These are phyloP conservation scores for Calcarius lapponicus DNA, from an alignment of 2,797 vertebrate species.

Conservation along the genomic window DNA sequence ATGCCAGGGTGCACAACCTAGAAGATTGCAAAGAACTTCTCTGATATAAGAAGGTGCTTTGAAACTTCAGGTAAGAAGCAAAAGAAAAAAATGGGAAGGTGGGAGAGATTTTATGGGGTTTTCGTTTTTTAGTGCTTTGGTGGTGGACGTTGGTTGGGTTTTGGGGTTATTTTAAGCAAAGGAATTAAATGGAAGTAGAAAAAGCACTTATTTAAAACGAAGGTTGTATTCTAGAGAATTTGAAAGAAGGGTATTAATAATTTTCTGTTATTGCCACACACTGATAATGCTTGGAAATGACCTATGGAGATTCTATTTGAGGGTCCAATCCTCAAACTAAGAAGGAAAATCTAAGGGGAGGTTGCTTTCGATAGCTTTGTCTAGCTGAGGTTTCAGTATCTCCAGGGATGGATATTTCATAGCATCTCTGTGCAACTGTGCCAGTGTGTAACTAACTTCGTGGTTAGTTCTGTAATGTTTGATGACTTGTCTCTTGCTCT, in stretches of 20 bases:
- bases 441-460: background rate
- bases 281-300: background rate
- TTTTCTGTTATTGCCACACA: background rate
- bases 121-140: fast-evolving
- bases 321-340: background rate
- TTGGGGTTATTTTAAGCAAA: background rate
- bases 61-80: background rate
- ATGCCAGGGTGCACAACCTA: background rate
- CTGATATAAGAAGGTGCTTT: background rate
- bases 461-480: background rate
- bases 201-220: background rate
- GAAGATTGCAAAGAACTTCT: background rate
- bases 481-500: background rate
- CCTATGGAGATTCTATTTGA: background rate
- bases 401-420: background rate
- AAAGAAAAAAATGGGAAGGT: background rate
- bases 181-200: background rate
- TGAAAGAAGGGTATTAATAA: background rate
- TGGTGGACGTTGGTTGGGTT: background rate
- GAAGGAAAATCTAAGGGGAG: background rate
- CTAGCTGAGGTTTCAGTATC: background rate
- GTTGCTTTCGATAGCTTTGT: background rate
- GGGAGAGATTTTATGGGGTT: background rate
- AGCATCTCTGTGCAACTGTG: background rate
- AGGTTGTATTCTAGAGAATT: background rate